Evolutionary conservation across 2,888 invertebrate genomes (phyloP), one percentile per base, ranked within the genome.

Genomic region (Linhomoeus sp.): DNA sequence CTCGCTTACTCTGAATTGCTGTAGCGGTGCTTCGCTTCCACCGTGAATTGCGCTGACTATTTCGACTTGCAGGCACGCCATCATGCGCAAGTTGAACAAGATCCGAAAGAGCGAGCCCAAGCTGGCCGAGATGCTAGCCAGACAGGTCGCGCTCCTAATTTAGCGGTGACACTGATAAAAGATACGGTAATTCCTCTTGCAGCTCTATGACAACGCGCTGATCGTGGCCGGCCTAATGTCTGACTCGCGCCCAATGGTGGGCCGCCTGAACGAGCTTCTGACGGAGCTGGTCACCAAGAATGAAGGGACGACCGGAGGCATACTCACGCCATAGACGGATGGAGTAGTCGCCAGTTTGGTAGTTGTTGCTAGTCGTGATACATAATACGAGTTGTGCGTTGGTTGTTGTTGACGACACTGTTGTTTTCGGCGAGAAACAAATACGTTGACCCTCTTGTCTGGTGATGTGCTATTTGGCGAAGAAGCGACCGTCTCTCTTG

Each of bases 121-220:
- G 55, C 69, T 94, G 49, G 88, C 85, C 0, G 76, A 78, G 54
- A 74, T 90, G 57, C 71, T 92, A 12, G 76, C 81, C 0, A 77
- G 85, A 63, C 92, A 90, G 73, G 78, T 79, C 41, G 29, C 20
- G 20, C 5, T 17, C n/a, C 38, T 17, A 7, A 29, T 20, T 29
- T 15, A n/a, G 17, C 17, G 14, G 19, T 12, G 14, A 43, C 19
- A 26, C 14, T 45, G 12, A 12, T 45, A n/a, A n/a, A n/a, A n/a
- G n/a, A n/a, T n/a, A n/a, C n/a, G n/a, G 7, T 9, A 29, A 29
- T 54, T 56, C 55, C 49, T 59, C 55, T 71, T 75, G 49, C 63
- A 81, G 77, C 66, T 94, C 37, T 92, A 88, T 66, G 78, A 79
- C 48, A 88, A 90, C 66, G 83, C 88, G 0, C 84, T 94, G 84